These are phyloP conservation scores for Limnothrissa miodon DNA, from an alignment of 2,113 vertebrate genomes.

Conservation along the genomic window DNA sequence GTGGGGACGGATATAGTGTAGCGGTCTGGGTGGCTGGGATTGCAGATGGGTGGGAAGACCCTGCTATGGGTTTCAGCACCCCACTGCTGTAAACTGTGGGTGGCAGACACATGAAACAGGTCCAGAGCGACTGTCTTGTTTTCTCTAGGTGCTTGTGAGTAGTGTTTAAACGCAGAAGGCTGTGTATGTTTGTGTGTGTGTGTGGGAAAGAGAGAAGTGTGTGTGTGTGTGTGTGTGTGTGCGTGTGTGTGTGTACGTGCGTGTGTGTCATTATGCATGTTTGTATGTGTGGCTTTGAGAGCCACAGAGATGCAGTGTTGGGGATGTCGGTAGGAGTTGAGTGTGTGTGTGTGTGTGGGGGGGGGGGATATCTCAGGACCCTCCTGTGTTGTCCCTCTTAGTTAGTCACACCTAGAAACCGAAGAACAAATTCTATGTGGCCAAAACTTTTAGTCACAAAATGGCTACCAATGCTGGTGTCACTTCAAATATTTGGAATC, in stretches of 20 bases:
- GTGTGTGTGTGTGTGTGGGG: not conserved
- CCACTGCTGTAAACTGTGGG: slow-evolving; percentile 66
- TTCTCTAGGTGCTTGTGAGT: slow-evolving; percentile 66
- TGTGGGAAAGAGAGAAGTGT: too few species aligned
- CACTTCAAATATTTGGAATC: not conserved
- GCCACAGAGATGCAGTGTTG: not conserved
- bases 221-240: not conserved
- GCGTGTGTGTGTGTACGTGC: slow-evolving; percentile 1
- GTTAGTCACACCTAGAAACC: not conserved
- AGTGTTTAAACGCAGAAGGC: slow-evolving; percentile 46
- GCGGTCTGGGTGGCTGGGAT: not conserved
- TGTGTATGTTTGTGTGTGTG: slow-evolving; percentile 7
- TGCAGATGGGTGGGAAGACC: not conserved
- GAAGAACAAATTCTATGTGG: not conserved
- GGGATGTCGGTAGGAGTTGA: not conserved
- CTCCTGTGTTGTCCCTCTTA: not conserved
- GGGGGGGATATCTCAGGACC: not conserved
- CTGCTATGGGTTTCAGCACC: slow-evolving; percentile 50
- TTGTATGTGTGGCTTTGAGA: not conserved
- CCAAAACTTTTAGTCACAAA: not conserved
- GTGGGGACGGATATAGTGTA: not conserved
- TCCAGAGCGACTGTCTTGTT: slow-evolving; percentile 56
- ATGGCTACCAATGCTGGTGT: not conserved
- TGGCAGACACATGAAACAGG: slow-evolving; percentile 68
- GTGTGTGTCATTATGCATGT: not conserved